Evolutionary conservation across 2,888 invertebrate species (phyloP), one percentile per base, ranked within the genome.

Genomic region (Parnassius orleans): DNA sequence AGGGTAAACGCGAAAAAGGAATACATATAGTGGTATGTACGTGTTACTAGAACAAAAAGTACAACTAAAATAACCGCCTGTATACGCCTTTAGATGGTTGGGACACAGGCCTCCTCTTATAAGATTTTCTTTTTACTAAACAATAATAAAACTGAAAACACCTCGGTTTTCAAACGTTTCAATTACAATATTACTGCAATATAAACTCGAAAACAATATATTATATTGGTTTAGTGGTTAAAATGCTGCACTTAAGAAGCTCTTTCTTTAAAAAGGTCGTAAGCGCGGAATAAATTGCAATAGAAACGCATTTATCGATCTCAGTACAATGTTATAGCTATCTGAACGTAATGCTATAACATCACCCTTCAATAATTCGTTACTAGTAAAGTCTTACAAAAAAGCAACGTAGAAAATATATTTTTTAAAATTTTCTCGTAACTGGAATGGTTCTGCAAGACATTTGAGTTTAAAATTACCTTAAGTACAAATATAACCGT

Each of bases 261-360:
- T 47, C 61, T 53, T 61, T 61, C 52, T 52, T 61, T 61, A 61
- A 57, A 61, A 57, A 51, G 52, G 47, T n/a, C 44, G n/a, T 50
- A 44, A 56, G 14, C 15, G 46, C 19, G 24, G 15, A 51, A 47
- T 14, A 61, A 55, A 55, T 14, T 52, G 11, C 46, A 14, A 41
- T 57, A 48, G 14, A 11, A 61, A 43, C 56, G 24, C 43, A 53
- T 53, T 53, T 14, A 42, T 57, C 15, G 24, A 33, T n/a, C 44
- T 14, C 41, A 51, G 53, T 52, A 56, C 51, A 52, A 43, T 44
- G 52, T 42, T 48, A 58, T 15, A 19, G 54, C 14, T 33, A 15
- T 41, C 48, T n/a, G 12, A n/a, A 47, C 7, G n/a, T 43, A 24
- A 43, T 62, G 51, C 48, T 53, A 58, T 58, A 50, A 53, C 48